Evolutionary conservation across 2,888 invertebrate genomes (phyloP).

Genomic region (Aphrophora alni): DNA sequence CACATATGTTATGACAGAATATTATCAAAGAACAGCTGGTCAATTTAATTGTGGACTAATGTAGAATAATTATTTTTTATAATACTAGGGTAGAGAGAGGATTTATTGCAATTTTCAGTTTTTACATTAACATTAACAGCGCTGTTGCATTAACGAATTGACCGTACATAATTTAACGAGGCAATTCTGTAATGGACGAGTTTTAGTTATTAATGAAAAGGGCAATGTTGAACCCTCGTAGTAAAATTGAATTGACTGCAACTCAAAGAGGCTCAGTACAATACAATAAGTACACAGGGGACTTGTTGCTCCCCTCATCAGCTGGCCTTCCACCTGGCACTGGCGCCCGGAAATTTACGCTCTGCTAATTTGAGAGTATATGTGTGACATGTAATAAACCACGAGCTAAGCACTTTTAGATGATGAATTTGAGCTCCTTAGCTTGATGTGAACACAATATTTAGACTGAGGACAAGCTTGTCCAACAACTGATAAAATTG

Average conservation of each 20-base stretch:
- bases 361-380: neutral
- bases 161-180: neutral
- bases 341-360: neutral
- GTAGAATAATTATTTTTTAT: neutral
- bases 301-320: neutral
- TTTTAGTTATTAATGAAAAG: constrained; percentile 4
- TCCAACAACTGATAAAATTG: too few relatives aligned
- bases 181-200: neutral
- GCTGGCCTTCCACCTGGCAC: neutral
- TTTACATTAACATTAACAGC: neutral
- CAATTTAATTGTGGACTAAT: neutral
- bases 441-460: too few relatives aligned
- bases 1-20: too few relatives aligned
- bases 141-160: neutral
- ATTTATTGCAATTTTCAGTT: neutral
- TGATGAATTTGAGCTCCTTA: too few relatives aligned
- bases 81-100: neutral
- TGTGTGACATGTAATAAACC: too few relatives aligned
- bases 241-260: too few relatives aligned
- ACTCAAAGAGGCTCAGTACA: too few relatives aligned
- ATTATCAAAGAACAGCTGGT: neutral
- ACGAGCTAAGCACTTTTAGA: too few relatives aligned
- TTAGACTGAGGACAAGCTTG: too few relatives aligned
- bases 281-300: too few relatives aligned
- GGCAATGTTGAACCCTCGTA: neutral